Evolutionary conservation across 2,113 vertebrate species (phyloP), one percentile per base, ranked within the genome.

Genomic region (Trachemys scripta): DNA sequence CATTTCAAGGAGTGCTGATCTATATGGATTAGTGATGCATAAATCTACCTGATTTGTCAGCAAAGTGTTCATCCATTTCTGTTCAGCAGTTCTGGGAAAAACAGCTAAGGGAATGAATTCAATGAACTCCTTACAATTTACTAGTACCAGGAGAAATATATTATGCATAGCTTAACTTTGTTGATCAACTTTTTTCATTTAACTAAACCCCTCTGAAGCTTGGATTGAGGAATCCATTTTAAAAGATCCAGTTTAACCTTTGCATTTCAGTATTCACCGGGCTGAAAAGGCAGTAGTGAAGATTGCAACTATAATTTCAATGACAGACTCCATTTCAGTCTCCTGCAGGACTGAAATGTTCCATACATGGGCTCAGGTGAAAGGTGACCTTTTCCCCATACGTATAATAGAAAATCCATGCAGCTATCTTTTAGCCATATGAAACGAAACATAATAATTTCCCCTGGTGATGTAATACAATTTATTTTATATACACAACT

Each of bases 1-100:
- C 85, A 80, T 97, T 96, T 96, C 90, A 96, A 94, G 90, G 88
- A 90, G 47, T 95, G 14, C 12, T 92, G 92, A 88, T 89, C 88
- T 96, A 20, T 88, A 90, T 94, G 86, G 94, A 96, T 96, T 94
- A 92, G 45, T 85, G 50, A 86, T 81, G 80, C n/a, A 75, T 87
- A 45, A 83, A 87, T 92, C 91, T 94, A 16, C 78, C 90, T 82
- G 53, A 90, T 94, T 92, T 94, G 42, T 88, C 93, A 92, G 75
- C 72, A 22, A 45, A 86, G 31, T 82, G 24, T 85, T 89, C 69
- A 75, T 57, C 22, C 42, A 81, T 81, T 93, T 76, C 57, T 92
- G 22, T 35, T 95, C 42, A 86, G 80, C 47, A 78, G 57, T 96
- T 94, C 88, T 50, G 50, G 80, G 35, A 82, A 90, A 92, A 62